These are phyloP conservation scores for Anhinga anhinga DNA, from an alignment of 2,113 vertebrate genomes.

Conservation along the genomic window DNA sequence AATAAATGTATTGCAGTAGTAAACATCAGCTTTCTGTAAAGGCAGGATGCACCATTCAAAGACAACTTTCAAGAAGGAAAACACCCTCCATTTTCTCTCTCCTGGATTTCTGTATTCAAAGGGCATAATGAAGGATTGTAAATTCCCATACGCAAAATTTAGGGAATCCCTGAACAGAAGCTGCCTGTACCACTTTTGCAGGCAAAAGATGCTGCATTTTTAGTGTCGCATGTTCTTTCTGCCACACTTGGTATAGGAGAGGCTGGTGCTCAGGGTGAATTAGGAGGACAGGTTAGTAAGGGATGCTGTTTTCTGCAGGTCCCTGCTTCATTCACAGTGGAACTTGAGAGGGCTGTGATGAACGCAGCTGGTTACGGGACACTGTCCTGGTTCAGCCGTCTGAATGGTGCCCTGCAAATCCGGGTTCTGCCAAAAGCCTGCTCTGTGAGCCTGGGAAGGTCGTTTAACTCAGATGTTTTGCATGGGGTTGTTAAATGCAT, in stretches of 20 bases:
- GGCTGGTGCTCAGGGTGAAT: neutral
- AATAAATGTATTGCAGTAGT: constrained; percentile 21
- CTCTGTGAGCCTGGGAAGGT: neutral
- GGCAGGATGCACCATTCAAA: neutral
- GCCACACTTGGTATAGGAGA: neutral
- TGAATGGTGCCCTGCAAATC: neutral
- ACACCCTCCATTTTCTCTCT: constrained; percentile 10
- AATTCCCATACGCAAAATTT: neutral
- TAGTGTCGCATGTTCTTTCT: neutral
- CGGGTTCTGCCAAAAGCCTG: neutral
- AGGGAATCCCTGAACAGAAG: neutral
- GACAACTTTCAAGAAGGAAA: neutral
- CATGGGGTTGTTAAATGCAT: neutral
- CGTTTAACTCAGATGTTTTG: neutral
- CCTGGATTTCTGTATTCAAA: neutral
- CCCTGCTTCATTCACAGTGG: neutral
- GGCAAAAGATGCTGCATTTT: neutral
- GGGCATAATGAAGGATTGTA: neutral
- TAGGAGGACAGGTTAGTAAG: neutral
- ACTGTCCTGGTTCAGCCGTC: neutral
- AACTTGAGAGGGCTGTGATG: neutral
- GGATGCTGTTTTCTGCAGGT: neutral
- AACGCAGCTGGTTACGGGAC: neutral
- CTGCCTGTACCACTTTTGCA: fast-evolving
- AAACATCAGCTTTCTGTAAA: constrained; percentile 38